Percentiles rank a stretch among this genome's conserved stretches.
These are phyloP conservation scores for Nettapus auritus DNA, from an alignment of 2,113 vertebrate species.

Conservation along the genomic window DNA sequence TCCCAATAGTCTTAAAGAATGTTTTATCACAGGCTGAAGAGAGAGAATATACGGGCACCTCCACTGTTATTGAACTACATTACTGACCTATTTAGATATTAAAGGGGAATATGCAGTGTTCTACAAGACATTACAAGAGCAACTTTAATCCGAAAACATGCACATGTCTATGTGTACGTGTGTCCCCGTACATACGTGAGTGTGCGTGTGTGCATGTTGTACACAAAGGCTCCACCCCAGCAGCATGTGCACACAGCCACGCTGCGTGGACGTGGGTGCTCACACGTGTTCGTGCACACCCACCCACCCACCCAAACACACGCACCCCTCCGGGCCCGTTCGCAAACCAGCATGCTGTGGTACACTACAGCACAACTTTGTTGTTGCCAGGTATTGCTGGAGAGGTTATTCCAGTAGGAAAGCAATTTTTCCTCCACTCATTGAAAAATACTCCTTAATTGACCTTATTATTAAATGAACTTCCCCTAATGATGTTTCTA, in stretches of 20 bases:
- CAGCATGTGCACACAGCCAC: not conserved
- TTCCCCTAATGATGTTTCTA: slow-evolving; percentile 12
- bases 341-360: not conserved
- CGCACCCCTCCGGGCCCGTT: fast-evolving
- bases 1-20: slow-evolving; percentile 82
- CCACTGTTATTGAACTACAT: slow-evolving; percentile 50
- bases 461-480: slow-evolving; percentile 8
- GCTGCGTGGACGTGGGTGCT: fast-evolving
- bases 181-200: not conserved
- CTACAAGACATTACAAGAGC: slow-evolving; percentile 63
- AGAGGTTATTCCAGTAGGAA: not conserved
- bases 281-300: not conserved
- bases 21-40: slow-evolving; percentile 75
- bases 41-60: slow-evolving; percentile 57
- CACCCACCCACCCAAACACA: fast-evolving
- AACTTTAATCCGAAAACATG: slow-evolving; percentile 44
- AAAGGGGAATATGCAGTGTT: slow-evolving; percentile 57
- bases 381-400: not conserved
- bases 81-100: slow-evolving; percentile 66
- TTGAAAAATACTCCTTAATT: slow-evolving; percentile 8
- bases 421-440: not conserved
- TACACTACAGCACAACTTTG: not conserved
- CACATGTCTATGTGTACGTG: not conserved
- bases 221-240: not conserved
- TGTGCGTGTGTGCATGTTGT: not conserved